Evolutionary conservation across 2,888 invertebrate genomes (phyloP).

Genomic region (Rhamphomyia laevipes): DNA sequence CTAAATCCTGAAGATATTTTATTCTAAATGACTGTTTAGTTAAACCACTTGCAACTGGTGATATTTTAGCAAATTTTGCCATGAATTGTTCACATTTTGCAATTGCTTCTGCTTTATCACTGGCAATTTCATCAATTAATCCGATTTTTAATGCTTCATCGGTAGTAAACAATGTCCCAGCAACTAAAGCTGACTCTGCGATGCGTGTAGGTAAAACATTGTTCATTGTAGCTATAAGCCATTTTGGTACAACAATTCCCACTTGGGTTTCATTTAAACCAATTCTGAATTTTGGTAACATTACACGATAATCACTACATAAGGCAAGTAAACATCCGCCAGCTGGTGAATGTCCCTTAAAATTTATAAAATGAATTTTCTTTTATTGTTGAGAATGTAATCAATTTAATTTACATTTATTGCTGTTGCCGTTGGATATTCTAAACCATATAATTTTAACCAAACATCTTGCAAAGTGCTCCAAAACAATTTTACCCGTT

Average conservation of each 20-base stretch:
- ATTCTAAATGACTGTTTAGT: constrained; percentile 42
- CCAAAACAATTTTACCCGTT: constrained; percentile 57
- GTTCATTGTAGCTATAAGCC: constrained; percentile 49
- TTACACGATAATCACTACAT: constrained; percentile 67
- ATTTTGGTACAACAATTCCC: constrained; percentile 59
- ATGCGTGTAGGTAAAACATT: constrained; percentile 48
- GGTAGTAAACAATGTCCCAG: constrained; percentile 54
- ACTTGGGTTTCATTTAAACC: constrained; percentile 73
- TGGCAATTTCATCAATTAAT: constrained; percentile 57
- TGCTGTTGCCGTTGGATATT: constrained; percentile 59
- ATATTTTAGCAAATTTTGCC: constrained; percentile 46
- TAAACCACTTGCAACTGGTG: constrained; percentile 41
- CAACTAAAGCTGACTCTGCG: constrained; percentile 57
- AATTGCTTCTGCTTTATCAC: constrained; percentile 51
- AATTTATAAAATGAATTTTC: background rate
- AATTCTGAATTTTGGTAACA: constrained; percentile 64
- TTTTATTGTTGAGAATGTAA: background rate
- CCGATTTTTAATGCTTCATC: constrained; percentile 62
- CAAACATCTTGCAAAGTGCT: constrained; percentile 59
- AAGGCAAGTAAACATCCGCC: constrained; percentile 66
- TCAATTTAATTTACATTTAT: constrained; percentile 49
- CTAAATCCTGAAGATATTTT: constrained; percentile 39
- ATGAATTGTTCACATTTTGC: constrained; percentile 51
- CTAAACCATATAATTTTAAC: constrained; percentile 56
- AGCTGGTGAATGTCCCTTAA: constrained; percentile 61